Evolutionary conservation across 2,888 invertebrate species (phyloP).

Genomic region (Netelia melanura): DNA sequence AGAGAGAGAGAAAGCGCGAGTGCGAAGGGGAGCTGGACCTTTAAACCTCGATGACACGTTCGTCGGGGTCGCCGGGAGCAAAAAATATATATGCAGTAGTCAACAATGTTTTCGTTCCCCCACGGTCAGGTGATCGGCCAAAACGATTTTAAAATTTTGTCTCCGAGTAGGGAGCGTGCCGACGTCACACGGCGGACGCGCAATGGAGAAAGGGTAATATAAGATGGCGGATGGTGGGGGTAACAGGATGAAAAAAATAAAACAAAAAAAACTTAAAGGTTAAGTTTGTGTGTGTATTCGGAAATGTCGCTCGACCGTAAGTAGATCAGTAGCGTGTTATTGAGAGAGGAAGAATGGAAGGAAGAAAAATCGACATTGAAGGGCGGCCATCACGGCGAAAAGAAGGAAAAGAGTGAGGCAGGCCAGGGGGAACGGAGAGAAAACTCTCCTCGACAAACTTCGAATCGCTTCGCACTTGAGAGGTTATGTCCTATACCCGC

Average conservation of each 20-base stretch:
- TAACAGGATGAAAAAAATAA: conserved; percentile 7
- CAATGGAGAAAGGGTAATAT: background rate
- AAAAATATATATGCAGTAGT: conserved; percentile 23
- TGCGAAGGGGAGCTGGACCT: conserved; percentile 44
- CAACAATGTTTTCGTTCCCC: conserved; percentile 56
- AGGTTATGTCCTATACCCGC: background rate
- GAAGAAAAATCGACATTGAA: conserved; percentile 45
- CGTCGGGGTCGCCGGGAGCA: conserved; percentile 47
- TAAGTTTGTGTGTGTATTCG: background rate
- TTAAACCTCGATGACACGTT: conserved; percentile 66
- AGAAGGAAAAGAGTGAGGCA: conserved; percentile 67
- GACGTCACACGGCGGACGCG: background rate
- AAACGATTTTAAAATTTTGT: conserved; percentile 22
- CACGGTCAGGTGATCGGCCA: conserved; percentile 40
- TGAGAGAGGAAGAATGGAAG: background rate
- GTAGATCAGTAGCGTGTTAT: background rate
- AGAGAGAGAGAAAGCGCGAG: conserved; percentile 21
- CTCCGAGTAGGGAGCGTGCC: background rate
- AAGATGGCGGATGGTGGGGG: conserved; percentile 12
- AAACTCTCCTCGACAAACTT: background rate
- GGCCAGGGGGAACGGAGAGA: conserved; percentile 67
- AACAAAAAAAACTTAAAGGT: background rate
- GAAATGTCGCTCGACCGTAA: too few relatives aligned
- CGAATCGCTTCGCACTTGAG: background rate
- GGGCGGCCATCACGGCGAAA: conserved; percentile 21